These are phyloP conservation scores for Spizaetus ornatus DNA, from an alignment of 2,113 vertebrate genomes.

Conservation along the genomic window DNA sequence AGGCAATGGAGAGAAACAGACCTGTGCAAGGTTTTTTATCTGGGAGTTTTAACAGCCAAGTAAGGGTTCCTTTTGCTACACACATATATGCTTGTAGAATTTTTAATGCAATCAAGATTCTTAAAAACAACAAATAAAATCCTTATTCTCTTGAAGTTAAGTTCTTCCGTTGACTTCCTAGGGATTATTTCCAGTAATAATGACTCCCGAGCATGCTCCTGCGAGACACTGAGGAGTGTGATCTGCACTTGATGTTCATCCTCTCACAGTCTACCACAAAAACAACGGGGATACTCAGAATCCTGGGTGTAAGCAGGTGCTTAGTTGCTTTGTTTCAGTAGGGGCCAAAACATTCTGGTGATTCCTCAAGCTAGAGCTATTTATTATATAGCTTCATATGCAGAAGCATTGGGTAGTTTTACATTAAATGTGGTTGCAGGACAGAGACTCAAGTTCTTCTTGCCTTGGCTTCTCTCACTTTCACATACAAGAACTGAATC, in stretches of 20 bases:
- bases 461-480: conserved; percentile 8
- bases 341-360: neutral
- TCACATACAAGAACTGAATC: neutral
- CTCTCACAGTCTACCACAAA: neutral
- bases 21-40: neutral
- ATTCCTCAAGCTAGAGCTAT: neutral
- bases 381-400: neutral
- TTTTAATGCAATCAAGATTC: neutral
- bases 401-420: neutral
- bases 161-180: neutral
- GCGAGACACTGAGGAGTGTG: neutral
- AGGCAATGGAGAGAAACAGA: neutral
- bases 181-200: neutral
- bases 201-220: neutral
- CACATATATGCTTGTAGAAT: accelerated
- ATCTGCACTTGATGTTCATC: neutral
- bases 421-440: neutral
- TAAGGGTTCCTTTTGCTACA: neutral
- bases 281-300: neutral
- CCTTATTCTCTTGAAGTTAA: neutral
- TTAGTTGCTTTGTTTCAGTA: neutral
- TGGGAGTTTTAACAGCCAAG: neutral
- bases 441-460: neutral
- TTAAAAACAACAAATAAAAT: neutral
- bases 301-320: neutral